Conservation (phyloP, 2,888 invertebrate genomes). For the Augochlorella aurata region DNA sequence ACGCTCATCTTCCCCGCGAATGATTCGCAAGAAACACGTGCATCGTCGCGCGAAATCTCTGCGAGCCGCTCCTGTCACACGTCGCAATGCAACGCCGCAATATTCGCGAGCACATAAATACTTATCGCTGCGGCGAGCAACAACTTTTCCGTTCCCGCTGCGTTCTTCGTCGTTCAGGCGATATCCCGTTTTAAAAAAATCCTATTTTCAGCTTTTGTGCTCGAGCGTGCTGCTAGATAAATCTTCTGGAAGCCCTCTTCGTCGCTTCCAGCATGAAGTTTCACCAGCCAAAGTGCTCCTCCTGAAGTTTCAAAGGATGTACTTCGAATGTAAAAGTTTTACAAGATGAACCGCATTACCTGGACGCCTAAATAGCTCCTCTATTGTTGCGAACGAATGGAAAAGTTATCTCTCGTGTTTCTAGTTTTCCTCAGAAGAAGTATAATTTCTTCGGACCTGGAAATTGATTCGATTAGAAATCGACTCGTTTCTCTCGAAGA, state of each 20-base stretch:
- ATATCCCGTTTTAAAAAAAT: background rate
- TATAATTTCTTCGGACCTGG: no score
- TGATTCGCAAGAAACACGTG: slow-evolving; percentile 11
- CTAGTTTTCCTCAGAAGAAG: no score
- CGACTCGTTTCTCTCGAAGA: no score
- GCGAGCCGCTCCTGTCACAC: background rate
- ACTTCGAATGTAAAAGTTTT: background rate
- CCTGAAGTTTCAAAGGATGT: background rate
- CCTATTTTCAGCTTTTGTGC: background rate
- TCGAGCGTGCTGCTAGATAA: slow-evolving; percentile 3
- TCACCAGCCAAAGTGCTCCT: background rate
- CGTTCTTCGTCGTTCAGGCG: background rate
- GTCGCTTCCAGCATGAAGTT: background rate
- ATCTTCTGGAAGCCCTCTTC: background rate
- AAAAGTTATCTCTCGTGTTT: background rate
- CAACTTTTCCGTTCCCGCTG: background rate
- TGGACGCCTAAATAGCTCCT: background rate
- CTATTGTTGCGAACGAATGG: background rate
- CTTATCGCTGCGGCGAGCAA: slow-evolving; percentile 13
- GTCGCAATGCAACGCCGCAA: background rate
- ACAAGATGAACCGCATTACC: background rate
- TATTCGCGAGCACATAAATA: slow-evolving; percentile 16
- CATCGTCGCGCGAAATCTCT: background rate
- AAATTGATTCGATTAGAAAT: no score
- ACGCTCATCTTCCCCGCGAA: slow-evolving; percentile 9